phyloP scores from a whole-genome alignment of 2,888 invertebrate genomes.

The Dryobota labecula region DNA sequence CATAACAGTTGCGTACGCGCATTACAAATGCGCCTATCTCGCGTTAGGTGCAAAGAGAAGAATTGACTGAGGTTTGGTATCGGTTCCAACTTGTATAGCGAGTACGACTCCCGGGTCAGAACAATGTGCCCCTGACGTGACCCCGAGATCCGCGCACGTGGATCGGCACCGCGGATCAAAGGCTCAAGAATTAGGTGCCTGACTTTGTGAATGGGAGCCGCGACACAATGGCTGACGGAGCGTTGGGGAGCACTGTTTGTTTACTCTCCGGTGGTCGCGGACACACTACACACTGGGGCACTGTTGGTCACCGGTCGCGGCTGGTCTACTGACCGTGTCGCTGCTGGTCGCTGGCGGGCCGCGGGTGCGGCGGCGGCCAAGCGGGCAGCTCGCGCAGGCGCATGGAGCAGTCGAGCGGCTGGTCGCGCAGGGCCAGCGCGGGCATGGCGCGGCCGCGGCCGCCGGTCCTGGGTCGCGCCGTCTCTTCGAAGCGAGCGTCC shows the following conservation, averaged over 20 bases:
- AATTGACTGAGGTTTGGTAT: conserved; percentile 55
- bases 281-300: conserved; percentile 55
- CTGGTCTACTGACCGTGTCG: conserved; percentile 82
- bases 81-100: conserved; percentile 66
- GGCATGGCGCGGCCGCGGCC: conserved; percentile 91
- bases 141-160: conserved; percentile 59
- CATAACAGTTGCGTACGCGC: conserved; percentile 64
- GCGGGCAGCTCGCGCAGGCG: conserved; percentile 87
- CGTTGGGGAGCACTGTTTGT: conserved; percentile 55
- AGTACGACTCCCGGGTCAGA: conserved; percentile 47
- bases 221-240: conserved; percentile 47
- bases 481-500: conserved; percentile 82
- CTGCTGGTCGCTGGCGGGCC: conserved; percentile 67
- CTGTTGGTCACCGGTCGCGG: conserved; percentile 37
- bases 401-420: conserved; percentile 94
- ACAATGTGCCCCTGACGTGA: conserved; percentile 63
- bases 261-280: conserved; percentile 47
- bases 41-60: conserved; percentile 55
- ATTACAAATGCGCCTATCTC: conserved; percentile 61
- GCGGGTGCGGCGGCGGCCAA: conserved; percentile 83
- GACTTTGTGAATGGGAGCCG: conserved; percentile 53
- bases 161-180: conserved; percentile 57
- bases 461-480: conserved; percentile 90
- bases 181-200: conserved; percentile 36
- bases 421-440: conserved; percentile 92